Conservation (phyloP, 92 coral and sea anemone genomes). For the Montipora capitata region DNA sequence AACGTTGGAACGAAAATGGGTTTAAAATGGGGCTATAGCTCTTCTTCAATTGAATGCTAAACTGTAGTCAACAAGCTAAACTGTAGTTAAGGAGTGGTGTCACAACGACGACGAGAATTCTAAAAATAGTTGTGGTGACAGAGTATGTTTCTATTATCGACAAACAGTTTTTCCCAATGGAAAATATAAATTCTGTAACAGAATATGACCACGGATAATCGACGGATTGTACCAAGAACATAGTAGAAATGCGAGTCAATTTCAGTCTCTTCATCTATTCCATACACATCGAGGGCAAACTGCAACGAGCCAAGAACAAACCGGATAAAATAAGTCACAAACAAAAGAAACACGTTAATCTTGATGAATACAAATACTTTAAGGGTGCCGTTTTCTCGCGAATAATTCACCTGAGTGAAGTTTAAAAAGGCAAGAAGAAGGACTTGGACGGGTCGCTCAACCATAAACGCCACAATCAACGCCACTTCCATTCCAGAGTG, state of each 20-base stretch:
- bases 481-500: neutral
- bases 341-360: conserved; percentile 25
- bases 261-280: conserved; percentile 27
- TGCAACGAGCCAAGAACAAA: conserved; percentile 54
- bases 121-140: neutral
- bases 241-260: conserved; percentile 22
- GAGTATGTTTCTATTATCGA: too few species aligned
- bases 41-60: too few species aligned
- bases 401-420: conserved; percentile 47
- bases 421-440: conserved; percentile 39
- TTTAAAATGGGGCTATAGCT: too few species aligned
- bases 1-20: too few species aligned
- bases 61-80: too few species aligned
- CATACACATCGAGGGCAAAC: conserved; percentile 64
- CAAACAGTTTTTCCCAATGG: too few species aligned
- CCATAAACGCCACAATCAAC: conserved; percentile 18
- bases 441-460: conserved; percentile 15
- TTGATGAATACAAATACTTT: conserved; percentile 32
- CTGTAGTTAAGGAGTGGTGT: too few species aligned
- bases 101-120: too few species aligned
- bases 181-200: too few species aligned
- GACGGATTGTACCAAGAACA: too few species aligned
- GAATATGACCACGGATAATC: too few species aligned
- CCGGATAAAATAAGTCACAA: conserved; percentile 13
- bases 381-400: neutral